Percentiles rank a stretch among this genome's conserved stretches.
Evolutionary conservation across 2,113 vertebrate species (phyloP).

Genomic region (Myodes glareolus): DNA sequence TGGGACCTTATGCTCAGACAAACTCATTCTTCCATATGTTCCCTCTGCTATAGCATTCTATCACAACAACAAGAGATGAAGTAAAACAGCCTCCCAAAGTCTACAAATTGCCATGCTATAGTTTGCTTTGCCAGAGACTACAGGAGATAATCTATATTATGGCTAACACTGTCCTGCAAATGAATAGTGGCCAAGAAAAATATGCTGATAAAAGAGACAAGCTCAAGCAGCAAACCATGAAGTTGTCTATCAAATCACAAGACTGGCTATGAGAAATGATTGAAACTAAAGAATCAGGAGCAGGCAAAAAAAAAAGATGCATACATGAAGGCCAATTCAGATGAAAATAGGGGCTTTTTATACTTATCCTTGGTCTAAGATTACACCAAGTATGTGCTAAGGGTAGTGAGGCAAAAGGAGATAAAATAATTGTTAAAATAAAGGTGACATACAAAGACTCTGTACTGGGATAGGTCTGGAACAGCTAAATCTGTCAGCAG

Average conservation of each 20-base stretch:
- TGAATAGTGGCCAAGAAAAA: background rate
- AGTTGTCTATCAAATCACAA: background rate
- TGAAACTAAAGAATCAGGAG: background rate
- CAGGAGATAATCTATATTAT: background rate
- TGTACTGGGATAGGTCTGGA: background rate
- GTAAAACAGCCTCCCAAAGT: background rate
- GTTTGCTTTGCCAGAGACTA: background rate
- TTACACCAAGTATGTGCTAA: background rate
- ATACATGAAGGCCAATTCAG: background rate
- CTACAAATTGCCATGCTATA: background rate
- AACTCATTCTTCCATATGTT: background rate
- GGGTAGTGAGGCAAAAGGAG: background rate
- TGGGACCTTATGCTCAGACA: background rate
- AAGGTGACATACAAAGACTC: background rate
- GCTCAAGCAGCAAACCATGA: rapidly evolving
- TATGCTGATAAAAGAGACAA: background rate
- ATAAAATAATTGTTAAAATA: background rate
- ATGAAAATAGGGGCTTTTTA: background rate
- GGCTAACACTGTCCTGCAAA: background rate
- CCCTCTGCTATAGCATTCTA: background rate
- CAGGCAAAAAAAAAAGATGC: background rate
- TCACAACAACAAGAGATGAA: background rate
- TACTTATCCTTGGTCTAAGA: background rate
- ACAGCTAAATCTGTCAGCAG: background rate
- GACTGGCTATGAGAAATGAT: background rate